A percentile compares a stretch with the other conserved stretches of the same genome.
Conservation (phyloP, 2,113 vertebrate genomes). For the Xerus inauris region DNA sequence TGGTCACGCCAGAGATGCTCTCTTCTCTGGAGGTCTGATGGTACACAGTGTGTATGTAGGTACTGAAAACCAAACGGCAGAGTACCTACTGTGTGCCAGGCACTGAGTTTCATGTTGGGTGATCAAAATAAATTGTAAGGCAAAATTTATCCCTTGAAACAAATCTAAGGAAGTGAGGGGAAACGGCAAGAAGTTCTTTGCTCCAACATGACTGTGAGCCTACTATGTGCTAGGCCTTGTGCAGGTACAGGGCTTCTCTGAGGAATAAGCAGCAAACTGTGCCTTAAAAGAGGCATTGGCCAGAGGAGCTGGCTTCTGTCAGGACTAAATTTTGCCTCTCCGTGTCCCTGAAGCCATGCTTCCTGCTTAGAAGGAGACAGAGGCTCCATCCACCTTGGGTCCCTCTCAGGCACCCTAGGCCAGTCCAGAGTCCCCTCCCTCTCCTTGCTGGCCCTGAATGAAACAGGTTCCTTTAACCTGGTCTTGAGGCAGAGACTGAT, state of each 20-base stretch:
- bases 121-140: background rate
- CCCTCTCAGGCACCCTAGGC: background rate
- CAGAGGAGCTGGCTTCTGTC: background rate
- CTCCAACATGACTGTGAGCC: background rate
- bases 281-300: rapidly evolving
- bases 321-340: background rate
- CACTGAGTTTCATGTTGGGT: background rate
- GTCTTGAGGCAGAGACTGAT: background rate
- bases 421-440: background rate
- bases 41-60: rapidly evolving
- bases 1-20: background rate
- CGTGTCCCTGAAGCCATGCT: background rate
- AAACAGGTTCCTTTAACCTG: background rate
- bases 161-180: background rate
- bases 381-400: background rate
- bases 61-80: background rate
- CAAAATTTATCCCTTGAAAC: background rate
- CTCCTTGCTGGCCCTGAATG: background rate
- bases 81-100: background rate
- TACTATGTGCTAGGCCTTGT: background rate
- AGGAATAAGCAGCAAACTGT: background rate
- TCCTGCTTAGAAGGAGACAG: background rate
- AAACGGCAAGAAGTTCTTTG: background rate
- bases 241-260: background rate
- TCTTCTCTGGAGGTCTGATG: background rate